A percentile compares a stretch with the other conserved stretches of the same genome.
Evolutionary conservation across 2,888 invertebrate species (phyloP).

Genomic region (Bedellia somnulentella): DNA sequence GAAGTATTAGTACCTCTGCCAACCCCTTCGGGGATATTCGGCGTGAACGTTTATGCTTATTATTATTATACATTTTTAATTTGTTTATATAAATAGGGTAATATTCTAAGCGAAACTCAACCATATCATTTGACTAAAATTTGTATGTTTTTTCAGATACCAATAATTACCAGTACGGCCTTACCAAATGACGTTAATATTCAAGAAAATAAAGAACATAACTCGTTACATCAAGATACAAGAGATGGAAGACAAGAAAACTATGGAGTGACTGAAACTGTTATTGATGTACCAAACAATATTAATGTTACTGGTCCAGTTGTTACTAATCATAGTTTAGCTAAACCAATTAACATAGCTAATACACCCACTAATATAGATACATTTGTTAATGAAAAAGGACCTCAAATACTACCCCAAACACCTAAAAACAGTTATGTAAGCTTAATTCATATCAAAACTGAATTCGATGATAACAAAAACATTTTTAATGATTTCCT

Average conservation of each 20-base stretch:
- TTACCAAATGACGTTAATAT: too few relatives aligned
- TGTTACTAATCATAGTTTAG: constrained; percentile 17
- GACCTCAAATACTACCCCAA: constrained; percentile 6
- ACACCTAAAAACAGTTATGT: constrained; percentile 14
- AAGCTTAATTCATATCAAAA: constrained; percentile 20
- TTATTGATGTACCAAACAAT: constrained; percentile 29
- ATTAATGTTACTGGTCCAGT: constrained; percentile 18
- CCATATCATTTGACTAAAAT: too few relatives aligned
- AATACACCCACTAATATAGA: constrained; percentile 12
- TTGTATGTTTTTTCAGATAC: too few relatives aligned
- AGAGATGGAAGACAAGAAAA: constrained; percentile 1
- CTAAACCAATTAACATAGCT: constrained; percentile 17
- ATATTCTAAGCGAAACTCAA: too few relatives aligned
- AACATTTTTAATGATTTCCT: constrained; percentile 5
- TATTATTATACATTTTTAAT: too few relatives aligned
- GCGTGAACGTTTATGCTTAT: too few relatives aligned
- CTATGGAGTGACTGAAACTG: constrained; percentile 33
- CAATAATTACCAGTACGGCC: too few relatives aligned
- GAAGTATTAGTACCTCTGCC: too few relatives aligned
- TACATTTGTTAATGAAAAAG: constrained; percentile 5
- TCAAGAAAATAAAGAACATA: constrained; percentile 3
- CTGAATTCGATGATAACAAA: constrained; percentile 16
- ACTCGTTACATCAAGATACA: too few relatives aligned
- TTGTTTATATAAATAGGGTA: too few relatives aligned
- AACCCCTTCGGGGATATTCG: too few relatives aligned